Evolutionary conservation across 2,797 vertebrate genomes (phyloP).

Genomic region (Melanitta fusca): DNA sequence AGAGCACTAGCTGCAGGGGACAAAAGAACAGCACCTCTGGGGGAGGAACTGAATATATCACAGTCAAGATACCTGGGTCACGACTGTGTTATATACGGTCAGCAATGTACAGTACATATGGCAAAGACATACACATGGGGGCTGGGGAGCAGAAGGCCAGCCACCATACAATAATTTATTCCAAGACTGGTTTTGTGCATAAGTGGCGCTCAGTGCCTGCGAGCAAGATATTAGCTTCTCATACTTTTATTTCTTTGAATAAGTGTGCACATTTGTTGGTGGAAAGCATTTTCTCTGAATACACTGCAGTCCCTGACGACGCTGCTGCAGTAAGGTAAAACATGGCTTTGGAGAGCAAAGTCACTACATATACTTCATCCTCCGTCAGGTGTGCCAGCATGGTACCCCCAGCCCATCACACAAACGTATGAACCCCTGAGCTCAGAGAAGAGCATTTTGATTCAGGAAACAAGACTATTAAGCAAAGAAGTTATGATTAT

Average conservation of each 20-base stretch:
- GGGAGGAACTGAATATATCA: neutral
- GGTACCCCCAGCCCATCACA: neutral
- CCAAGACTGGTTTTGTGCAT: neutral
- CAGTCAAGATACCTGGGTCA: neutral
- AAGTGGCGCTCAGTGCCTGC: neutral
- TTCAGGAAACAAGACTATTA: neutral
- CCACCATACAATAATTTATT: too few relatives aligned
- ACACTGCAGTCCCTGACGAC: accelerated
- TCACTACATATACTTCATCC: neutral
- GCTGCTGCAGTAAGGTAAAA: neutral
- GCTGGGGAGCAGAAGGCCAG: neutral
- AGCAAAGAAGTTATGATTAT: neutral
- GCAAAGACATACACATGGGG: too few relatives aligned
- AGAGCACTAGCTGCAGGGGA: neutral
- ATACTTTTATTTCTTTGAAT: neutral
- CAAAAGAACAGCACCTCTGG: neutral
- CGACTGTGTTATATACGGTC: neutral
- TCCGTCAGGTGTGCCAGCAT: neutral
- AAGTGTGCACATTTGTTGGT: neutral
- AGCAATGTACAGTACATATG: neutral
- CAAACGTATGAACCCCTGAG: accelerated
- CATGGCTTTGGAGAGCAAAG: neutral
- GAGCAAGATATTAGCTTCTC: neutral
- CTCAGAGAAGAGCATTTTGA: neutral
- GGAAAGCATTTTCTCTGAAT: neutral